Base-by-base conservation (phyloP, 2,888 invertebrate genomes). In the Anthoptus insignis region DNA sequence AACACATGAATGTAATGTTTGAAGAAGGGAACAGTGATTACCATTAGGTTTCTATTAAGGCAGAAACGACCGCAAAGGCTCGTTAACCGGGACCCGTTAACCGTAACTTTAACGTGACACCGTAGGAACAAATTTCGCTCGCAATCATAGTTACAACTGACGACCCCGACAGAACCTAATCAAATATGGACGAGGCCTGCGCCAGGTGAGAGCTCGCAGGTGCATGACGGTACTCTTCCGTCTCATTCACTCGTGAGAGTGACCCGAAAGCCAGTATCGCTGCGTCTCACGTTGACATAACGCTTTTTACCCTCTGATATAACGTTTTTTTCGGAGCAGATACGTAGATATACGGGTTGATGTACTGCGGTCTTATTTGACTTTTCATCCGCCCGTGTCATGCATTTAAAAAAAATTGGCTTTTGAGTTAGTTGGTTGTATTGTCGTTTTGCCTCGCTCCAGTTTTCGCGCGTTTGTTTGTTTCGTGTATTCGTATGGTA, bases 121-220 rank as follows among this genome's bases (percentile, higher is more conserved):
- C 37, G 56, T 56, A 56, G 54, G 29, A 64, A 50, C 57, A 42
- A 56, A 64, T 57, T 64, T 64, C 57, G 64, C 70, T 71, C 56
- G 72, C 73, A 72, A 70, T 83, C 80, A 79, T 82, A 86, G 84
- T 87, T 83, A 84, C 82, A 76, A 82, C 80, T 85, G 83, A 70
- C 85, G 82, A 81, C 81, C 81, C 82, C 82, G 79, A 82, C 85
- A 85, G 86, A 87, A 86, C 80, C 83, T 88, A 88, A 90, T 91
- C 89, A 89, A 91, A 91, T 88, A 90, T 90, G 84, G 80, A 88
- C 83, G 83, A 81, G 76, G 74, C 81, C 78, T 78, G 76, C 80
- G 77, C 88, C 91, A 89, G 90, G 88, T 91, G 90, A 86, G 78
- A 81, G 73, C 74, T 76, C 85, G 87, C 92, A 91, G 91, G 91